These are phyloP conservation scores for Priocnemis perturbator DNA, from an alignment of 2,888 invertebrate species.

Conservation along the genomic window DNA sequence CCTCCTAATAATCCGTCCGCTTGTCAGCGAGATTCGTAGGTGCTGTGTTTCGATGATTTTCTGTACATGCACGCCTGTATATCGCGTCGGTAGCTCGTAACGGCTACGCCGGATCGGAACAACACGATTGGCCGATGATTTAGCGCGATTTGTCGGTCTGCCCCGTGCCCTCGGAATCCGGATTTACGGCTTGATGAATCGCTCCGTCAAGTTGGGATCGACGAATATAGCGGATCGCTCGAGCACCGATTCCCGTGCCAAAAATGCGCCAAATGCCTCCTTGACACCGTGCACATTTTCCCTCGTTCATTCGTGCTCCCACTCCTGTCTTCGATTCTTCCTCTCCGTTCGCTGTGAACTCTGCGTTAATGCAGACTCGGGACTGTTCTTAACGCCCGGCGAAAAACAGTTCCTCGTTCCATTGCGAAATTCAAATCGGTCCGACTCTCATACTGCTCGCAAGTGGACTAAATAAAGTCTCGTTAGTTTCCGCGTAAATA, in stretches of 20 bases:
- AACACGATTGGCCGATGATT: conserved; percentile 38
- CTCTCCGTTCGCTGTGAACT: too few species aligned
- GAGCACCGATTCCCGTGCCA: conserved; percentile 22
- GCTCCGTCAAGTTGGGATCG: conserved; percentile 26
- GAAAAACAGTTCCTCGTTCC: too few species aligned
- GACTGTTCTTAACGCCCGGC: too few species aligned
- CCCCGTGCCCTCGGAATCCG: conserved; percentile 34
- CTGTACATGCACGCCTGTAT: too few species aligned
- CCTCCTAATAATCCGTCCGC: neutral
- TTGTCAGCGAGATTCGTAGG: neutral
- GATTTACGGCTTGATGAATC: conserved; percentile 51
- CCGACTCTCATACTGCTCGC: too few species aligned
- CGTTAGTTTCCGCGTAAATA: too few species aligned
- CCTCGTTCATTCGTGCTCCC: too few species aligned
- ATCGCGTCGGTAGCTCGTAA: conserved; percentile 16
- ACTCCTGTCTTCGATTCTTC: too few species aligned
- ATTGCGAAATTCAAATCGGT: too few species aligned
- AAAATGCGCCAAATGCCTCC: conserved; percentile 27
- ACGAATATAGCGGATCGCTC: conserved; percentile 1
- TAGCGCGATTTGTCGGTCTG: conserved; percentile 33
- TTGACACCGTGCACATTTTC: neutral
- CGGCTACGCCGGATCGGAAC: conserved; percentile 44
- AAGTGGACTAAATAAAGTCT: too few species aligned
- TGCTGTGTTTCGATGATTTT: conserved; percentile 8
- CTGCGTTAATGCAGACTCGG: too few species aligned